phyloP scores from a whole-genome alignment of 2,888 invertebrate species.

The Molorchus minor region DNA sequence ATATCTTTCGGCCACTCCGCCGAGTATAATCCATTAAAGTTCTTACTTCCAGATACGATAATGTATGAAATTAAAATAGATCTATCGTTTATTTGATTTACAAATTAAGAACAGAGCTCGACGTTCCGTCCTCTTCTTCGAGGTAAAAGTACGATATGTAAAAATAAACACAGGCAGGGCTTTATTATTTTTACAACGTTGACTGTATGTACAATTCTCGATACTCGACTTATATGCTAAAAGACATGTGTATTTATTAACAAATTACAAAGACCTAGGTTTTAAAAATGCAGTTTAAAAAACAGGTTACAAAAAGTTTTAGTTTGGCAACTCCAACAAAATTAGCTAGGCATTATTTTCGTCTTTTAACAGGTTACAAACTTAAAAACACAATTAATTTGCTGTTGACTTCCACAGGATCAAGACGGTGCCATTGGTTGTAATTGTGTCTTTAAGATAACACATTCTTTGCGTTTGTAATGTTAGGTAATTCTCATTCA shows the following conservation, averaged over 20 bases:
- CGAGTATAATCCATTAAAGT: constrained; percentile 47
- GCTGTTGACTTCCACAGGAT: too few species aligned
- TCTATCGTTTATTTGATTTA: constrained; percentile 30
- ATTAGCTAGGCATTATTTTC: too few species aligned
- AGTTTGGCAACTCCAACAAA: too few species aligned
- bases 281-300: too few species aligned
- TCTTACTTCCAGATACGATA: constrained; percentile 39
- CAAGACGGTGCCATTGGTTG: too few species aligned
- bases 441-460: too few species aligned
- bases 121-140: neutral
- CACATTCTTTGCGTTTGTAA: too few species aligned
- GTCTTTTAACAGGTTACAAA: too few species aligned
- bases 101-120: neutral
- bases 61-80: constrained; percentile 39
- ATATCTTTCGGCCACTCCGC: constrained; percentile 48
- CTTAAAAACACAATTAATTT: too few species aligned
- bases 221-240: neutral
- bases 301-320: too few species aligned
- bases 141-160: neutral
- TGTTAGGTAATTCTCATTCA: too few species aligned
- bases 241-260: neutral
- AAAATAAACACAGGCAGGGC: neutral
- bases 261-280: too few species aligned
- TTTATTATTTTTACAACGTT: neutral
- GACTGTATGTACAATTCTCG: neutral